phyloP scores from a whole-genome alignment of 2,797 vertebrate species.

The Neosalanx taihuensis region DNA sequence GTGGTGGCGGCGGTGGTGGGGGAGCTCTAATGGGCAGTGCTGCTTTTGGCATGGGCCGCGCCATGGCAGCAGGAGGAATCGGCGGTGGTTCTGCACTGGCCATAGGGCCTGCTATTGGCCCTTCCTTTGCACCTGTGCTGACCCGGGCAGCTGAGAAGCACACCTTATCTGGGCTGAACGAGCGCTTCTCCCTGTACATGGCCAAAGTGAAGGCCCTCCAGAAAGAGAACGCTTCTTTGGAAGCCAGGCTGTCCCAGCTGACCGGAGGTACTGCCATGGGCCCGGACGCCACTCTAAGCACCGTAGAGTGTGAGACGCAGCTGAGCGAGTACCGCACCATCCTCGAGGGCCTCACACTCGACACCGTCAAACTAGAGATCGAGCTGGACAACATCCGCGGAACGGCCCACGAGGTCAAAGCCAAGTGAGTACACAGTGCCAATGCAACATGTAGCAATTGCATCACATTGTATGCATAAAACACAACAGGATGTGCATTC shows the following conservation, averaged over 20 bases:
- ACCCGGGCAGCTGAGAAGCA: conserved; percentile 61
- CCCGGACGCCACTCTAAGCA: conserved; percentile 47
- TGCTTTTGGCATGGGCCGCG: conserved; percentile 63
- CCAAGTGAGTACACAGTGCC: conserved; percentile 51
- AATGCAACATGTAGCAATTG: neutral
- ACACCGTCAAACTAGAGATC: conserved; percentile 64
- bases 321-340: conserved; percentile 58
- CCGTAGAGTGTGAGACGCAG: conserved; percentile 60
- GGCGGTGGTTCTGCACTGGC: conserved; percentile 47
- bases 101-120: conserved; percentile 30
- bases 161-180: conserved; percentile 58
- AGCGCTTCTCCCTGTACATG: conserved; percentile 64
- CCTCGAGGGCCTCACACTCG: conserved; percentile 58
- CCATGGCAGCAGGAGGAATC: conserved; percentile 53
- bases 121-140: conserved; percentile 39
- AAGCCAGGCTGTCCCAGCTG: conserved; percentile 60
- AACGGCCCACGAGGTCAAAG: conserved; percentile 62
- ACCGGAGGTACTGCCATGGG: conserved; percentile 57
- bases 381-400: conserved; percentile 66
- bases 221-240: conserved; percentile 59
- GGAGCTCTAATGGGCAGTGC: conserved; percentile 49
- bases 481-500: no score
- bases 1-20: conserved; percentile 12
- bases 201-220: conserved; percentile 56
- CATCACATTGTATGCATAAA: neutral